Conservation (phyloP, 1,140 invertebrate genomes). For the Argopecten irradians region DNA sequence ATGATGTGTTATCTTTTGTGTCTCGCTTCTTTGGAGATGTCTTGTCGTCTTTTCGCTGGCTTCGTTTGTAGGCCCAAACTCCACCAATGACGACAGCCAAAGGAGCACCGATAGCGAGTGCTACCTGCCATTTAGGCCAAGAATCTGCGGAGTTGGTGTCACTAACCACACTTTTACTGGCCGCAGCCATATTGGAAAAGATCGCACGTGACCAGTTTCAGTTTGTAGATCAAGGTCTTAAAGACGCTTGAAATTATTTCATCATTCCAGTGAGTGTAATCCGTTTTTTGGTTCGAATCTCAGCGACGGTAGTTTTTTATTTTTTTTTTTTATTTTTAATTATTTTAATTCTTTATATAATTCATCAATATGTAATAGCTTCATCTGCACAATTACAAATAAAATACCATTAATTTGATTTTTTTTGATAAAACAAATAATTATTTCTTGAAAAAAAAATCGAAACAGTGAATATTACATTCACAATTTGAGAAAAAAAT, state of each 20-base stretch:
- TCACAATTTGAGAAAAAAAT: no score
- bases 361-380: no score
- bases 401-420: no score
- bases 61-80: slow-evolving; percentile 85
- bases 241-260: background rate
- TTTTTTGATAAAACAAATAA: no score
- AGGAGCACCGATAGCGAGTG: slow-evolving; percentile 87
- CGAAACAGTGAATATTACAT: no score
- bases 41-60: slow-evolving; percentile 26
- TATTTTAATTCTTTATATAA: no score
- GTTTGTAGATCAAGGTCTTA: background rate
- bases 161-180: slow-evolving; percentile 45
- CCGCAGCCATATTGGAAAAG: slow-evolving; percentile 56
- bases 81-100: slow-evolving; percentile 86
- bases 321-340: no score
- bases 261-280: no score
- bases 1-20: slow-evolving; percentile 45
- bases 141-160: slow-evolving; percentile 57
- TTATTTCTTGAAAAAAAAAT: no score
- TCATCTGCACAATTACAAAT: no score
- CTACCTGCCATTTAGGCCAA: slow-evolving; percentile 85
- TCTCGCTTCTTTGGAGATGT: background rate
- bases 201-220: slow-evolving; percentile 20
- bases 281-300: no score
- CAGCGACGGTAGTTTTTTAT: no score